phyloP scores from a whole-genome alignment of 2,113 vertebrate genomes.

The Chlorodrepanis virens region DNA sequence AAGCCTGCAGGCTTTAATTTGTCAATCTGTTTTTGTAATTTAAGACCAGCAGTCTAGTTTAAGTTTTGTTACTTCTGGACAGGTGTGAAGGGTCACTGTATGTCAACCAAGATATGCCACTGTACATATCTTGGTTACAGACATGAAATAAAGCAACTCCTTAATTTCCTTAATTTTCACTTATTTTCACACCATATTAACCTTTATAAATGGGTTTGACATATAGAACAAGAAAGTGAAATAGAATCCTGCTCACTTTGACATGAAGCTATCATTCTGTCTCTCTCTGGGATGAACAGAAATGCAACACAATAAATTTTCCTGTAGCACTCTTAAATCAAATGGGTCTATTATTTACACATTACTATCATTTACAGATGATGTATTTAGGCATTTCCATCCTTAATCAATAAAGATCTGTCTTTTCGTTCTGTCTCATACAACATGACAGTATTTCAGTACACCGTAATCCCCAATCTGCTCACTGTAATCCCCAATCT shows the following conservation, averaged over 20 bases:
- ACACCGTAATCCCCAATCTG: background rate
- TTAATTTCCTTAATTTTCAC: slow-evolving; percentile 3
- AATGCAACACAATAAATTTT: background rate
- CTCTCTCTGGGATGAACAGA: background rate
- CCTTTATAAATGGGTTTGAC: background rate
- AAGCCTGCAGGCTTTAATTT: background rate
- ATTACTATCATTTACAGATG: background rate
- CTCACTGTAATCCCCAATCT: too few relatives aligned
- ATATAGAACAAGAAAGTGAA: background rate
- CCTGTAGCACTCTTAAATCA: background rate
- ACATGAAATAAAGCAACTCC: background rate
- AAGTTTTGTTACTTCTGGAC: background rate
- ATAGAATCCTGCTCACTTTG: background rate
- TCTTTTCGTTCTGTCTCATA: background rate
- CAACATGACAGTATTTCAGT: background rate
- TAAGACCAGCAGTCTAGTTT: background rate
- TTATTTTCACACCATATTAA: background rate
- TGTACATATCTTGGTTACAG: background rate
- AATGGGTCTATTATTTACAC: background rate
- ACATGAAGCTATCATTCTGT: background rate
- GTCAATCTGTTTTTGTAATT: background rate
- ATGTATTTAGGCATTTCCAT: background rate
- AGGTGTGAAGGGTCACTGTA: background rate
- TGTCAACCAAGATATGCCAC: background rate
- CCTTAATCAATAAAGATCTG: background rate